A percentile compares a stretch with the other conserved stretches of the same genome.
Conservation (phyloP, 2,113 vertebrate genomes). For the Zosterops borbonicus region DNA sequence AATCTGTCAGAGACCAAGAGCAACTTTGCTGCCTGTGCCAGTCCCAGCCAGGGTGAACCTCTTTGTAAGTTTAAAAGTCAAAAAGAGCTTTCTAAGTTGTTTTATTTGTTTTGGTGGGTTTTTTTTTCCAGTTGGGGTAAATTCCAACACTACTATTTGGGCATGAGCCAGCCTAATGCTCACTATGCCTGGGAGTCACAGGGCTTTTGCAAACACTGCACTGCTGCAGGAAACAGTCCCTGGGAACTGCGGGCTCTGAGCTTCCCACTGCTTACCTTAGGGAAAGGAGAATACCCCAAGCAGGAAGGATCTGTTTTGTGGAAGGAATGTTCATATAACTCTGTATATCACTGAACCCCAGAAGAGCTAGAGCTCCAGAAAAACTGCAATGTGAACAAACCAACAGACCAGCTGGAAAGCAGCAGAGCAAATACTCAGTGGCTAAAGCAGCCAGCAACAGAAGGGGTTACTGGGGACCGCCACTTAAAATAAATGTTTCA, state of each 20-base stretch:
- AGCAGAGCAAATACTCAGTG: neutral
- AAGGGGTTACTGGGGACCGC: neutral
- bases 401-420: neutral
- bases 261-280: slow-evolving; percentile 19
- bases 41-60: neutral
- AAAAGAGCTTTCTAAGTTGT: neutral
- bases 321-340: neutral
- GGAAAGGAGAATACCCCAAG: slow-evolving; percentile 16
- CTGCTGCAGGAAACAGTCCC: slow-evolving; percentile 18
- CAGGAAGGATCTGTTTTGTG: neutral
- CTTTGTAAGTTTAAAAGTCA: neutral
- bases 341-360: neutral
- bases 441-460: neutral
- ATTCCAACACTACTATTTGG: neutral
- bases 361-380: neutral
- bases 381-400: neutral
- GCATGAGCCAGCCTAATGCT: neutral
- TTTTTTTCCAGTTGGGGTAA: neutral
- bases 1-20: neutral
- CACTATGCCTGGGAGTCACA: neutral
- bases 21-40: neutral
- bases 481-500: neutral
- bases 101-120: neutral
- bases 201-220: neutral
- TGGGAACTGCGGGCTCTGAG: neutral